Evolutionary conservation across 2,113 vertebrate species (phyloP).

Genomic region (Ovibos moschatus): DNA sequence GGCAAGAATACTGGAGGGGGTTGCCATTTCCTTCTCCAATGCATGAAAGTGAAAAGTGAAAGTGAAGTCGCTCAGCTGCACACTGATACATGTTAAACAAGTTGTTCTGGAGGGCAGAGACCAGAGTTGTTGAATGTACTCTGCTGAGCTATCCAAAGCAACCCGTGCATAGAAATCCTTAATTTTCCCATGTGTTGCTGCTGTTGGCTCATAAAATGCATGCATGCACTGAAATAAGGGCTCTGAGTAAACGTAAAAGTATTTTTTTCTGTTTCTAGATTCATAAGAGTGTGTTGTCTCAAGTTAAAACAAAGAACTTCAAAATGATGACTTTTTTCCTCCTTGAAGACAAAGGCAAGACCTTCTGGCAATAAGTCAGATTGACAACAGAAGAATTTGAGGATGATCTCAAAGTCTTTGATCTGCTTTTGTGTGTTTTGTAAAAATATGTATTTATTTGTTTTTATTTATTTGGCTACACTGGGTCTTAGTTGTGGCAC

Average conservation of each 20-base stretch:
- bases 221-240: not conserved
- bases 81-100: not conserved
- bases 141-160: not conserved
- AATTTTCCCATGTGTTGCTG: not conserved
- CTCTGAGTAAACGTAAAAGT: not conserved
- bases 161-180: not conserved
- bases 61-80: not conserved
- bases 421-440: not conserved
- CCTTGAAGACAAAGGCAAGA: not conserved
- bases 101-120: not conserved
- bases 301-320: not conserved
- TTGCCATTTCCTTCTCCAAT: too few relatives aligned
- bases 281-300: not conserved
- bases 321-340: not conserved
- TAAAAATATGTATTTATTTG: not conserved
- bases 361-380: not conserved
- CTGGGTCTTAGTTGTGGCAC: fast-evolving
- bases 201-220: not conserved
- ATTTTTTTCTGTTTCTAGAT: not conserved
- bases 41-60: too few relatives aligned
- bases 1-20: too few relatives aligned
- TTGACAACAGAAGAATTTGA: not conserved
- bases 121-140: not conserved
- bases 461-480: not conserved
- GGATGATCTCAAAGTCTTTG: not conserved